Evolutionary conservation across 2,888 invertebrate genomes (phyloP), one percentile per base, ranked within the genome.

Genomic region (Agrypnus murinus): DNA sequence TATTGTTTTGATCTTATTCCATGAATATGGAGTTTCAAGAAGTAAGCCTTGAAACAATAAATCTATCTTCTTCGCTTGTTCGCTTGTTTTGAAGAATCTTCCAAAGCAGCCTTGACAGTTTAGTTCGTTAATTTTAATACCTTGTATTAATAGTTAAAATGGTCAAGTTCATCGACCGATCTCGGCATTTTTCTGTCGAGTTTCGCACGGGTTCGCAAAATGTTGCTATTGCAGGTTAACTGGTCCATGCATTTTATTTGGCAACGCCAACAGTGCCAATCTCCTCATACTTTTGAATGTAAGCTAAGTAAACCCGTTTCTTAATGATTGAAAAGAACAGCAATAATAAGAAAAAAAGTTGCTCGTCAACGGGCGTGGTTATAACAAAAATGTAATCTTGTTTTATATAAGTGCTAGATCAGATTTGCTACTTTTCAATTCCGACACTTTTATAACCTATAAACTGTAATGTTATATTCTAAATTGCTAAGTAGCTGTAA

Each of bases 131-230:
- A 50, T 12, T 14, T 46, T 19, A 46, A 25, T 25, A 25, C 25
- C 3, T 25, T 25, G 12, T 43, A 46, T 9, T n/a, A 48, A 7
- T 15, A 58, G 58, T 19, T 15, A 59, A 62, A 45, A 36, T 55
- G 55, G 55, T 55, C 55, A 55, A 55, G 66, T 67, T 64, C 66
- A 60, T 60, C 60, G 66, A 67, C 66, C 66, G 66, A 59, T 67
- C 66, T 50, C 48, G 66, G 36, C 48, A 66, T 50, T 67, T 67
- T 34, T 7, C 19, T 12, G 40, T 34, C 60, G 19, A 34, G 34
- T 63, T 48, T 55, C 31, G 50, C 38, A 36, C 34, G 62, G 48
- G 19, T 19, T 62, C 46, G 62, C 63, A 63, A 63, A 64, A 55
- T 55, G 50, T 48, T 48, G 43, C 59, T 32, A 40, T 25, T 64